phyloP scores from a whole-genome alignment of 2,888 invertebrate genomes.

The Sinotaia quadrata region DNA sequence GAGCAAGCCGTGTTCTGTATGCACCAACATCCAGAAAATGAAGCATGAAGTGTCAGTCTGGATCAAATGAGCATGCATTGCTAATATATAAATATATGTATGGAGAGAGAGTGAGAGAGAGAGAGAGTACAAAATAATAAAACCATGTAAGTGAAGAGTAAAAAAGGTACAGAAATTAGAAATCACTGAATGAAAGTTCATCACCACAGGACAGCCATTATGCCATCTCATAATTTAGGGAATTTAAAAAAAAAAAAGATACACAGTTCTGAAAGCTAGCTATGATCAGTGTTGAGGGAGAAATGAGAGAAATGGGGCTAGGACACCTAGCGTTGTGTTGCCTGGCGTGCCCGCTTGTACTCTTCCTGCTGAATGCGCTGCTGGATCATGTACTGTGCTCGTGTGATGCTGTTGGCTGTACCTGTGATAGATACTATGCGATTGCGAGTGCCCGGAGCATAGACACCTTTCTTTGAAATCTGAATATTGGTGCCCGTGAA shows the following conservation, averaged over 20 bases:
- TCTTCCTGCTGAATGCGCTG: conserved; percentile 97
- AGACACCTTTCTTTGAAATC: conserved; percentile 98
- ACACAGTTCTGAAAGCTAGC: conserved; percentile 6
- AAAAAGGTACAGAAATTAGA: no score
- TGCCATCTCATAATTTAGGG: background rate
- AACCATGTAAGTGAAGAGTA: background rate
- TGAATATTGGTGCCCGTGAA: conserved; percentile 97
- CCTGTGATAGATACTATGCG: conserved; percentile 97
- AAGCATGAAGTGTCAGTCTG: background rate
- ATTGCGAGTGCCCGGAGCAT: conserved; percentile 96
- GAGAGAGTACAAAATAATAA: background rate
- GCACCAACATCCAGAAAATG: conserved; percentile 8
- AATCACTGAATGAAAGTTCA: conserved; percentile 10
- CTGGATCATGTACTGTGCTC: conserved; percentile 95
- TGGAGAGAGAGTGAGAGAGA: no score
- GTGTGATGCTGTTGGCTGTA: conserved; percentile 87
- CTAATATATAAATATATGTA: no score
- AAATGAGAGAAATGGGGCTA: background rate
- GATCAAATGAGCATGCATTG: conserved; percentile 9
- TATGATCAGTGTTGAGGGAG: conserved; percentile 13
- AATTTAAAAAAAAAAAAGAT: background rate
- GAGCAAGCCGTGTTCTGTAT: background rate
- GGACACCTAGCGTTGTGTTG: conserved; percentile 52
- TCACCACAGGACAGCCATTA: conserved; percentile 12
- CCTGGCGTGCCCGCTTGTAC: conserved; percentile 91